phyloP scores from a whole-genome alignment of 2,797 vertebrate genomes.

The Pangasius macronema region DNA sequence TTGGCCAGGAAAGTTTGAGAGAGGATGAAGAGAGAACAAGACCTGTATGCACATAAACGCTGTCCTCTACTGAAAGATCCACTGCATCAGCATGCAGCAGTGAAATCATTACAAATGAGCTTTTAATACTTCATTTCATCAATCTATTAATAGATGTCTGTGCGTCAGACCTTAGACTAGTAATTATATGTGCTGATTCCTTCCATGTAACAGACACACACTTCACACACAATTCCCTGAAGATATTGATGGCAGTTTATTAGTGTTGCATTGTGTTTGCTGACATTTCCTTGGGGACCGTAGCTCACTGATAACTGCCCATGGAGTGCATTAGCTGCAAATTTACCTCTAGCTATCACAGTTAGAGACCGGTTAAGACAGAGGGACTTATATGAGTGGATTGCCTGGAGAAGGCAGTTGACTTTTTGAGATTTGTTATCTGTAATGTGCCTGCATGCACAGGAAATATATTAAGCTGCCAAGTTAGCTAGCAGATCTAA shows the following conservation, averaged over 20 bases:
- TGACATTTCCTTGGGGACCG: constrained; percentile 60
- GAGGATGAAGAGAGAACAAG: neutral
- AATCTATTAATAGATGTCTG: constrained; percentile 7
- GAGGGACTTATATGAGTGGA: constrained; percentile 75
- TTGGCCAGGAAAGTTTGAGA: constrained; percentile 31
- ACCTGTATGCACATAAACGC: neutral
- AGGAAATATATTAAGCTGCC: constrained; percentile 53
- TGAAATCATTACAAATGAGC: neutral
- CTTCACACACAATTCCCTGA: neutral
- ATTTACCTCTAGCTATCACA: constrained; percentile 73
- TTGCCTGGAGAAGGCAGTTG: constrained; percentile 63
- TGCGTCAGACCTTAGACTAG: neutral
- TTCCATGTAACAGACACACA: neutral
- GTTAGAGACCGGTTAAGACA: constrained; percentile 72
- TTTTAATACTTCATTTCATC: neutral
- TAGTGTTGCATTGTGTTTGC: constrained; percentile 46
- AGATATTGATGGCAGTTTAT: constrained; percentile 8
- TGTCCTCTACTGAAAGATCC: neutral
- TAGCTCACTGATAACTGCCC: constrained; percentile 72
- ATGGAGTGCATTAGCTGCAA: constrained; percentile 76
- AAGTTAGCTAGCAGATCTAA: constrained; percentile 22
- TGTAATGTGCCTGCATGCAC: constrained; percentile 51
- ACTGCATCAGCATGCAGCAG: neutral
- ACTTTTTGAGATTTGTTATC: constrained; percentile 51
- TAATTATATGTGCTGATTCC: constrained; percentile 8